Base-by-base conservation (phyloP, 2,113 vertebrate species). In the Brachionichthys hirsutus region DNA sequence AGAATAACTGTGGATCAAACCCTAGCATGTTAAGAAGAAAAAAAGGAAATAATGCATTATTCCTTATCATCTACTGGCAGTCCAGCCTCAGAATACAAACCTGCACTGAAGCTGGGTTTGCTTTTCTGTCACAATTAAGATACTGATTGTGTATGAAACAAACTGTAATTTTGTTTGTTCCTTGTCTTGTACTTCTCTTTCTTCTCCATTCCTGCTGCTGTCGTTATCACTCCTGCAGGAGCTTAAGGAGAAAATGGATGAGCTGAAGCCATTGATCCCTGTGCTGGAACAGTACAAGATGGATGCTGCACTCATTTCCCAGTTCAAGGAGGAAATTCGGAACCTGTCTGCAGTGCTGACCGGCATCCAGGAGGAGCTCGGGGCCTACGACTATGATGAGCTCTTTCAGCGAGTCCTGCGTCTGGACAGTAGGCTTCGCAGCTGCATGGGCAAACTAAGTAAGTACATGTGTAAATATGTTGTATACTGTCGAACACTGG, bases 381-480 rank as follows among this genome's bases (percentile, higher is more conserved):
- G 96, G 14, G 95, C 93, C 58, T 98, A 96, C 15, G 96, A 99
- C 86, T 99, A 97, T 1, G 97, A 99, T 6, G 94, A 98, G 59
- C 92, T 99, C 7, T 96, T 98, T 59, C 95, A 95, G 74, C 87
- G 95, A 0, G 96, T 99, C 5, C 89, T 98, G 47, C 93, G 89
- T 65, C 89, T 99, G 72, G 97, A 99, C 85, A 93, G 78, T 73
- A 90, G 96, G 51, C 95, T 99, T 18, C 93, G 94, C 47, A 94
- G 93, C 87, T 99, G 97, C 85, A 98, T 99, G 97, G 97, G 94
- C 80, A 99, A 98, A 84, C 93, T 99, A n/a, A 98, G 97, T 99
- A 87, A 94, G 97, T 94, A 8, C 16, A 24, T 6, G 47, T 52
- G 22, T 6, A 1, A 48, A 46, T 9, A 12, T 47, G 34, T 20